phyloP scores from a whole-genome alignment of 1,140 invertebrate species.

The Oncopeltus fasciatus region DNA sequence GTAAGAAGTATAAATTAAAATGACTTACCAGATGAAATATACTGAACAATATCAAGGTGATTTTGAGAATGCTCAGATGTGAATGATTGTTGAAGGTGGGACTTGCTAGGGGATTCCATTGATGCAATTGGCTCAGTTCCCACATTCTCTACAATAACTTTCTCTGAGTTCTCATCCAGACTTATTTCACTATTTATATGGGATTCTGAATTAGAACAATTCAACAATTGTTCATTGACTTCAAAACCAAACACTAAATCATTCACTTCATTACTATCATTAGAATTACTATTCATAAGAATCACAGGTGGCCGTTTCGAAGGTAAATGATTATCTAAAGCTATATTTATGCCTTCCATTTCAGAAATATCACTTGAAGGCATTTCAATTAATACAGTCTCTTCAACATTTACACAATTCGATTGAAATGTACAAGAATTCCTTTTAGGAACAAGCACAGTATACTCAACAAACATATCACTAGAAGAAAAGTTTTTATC shows the following conservation, averaged over 20 bases:
- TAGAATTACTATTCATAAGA: conserved; percentile 16
- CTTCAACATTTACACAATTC: conserved; percentile 16
- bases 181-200: not conserved
- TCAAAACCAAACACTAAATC: conserved; percentile 24
- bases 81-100: not conserved
- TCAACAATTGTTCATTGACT: conserved; percentile 21
- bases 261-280: not conserved
- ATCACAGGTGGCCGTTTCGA: conserved; percentile 22
- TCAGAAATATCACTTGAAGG: not conserved
- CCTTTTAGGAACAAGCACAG: conserved; percentile 13
- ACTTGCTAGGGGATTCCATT: not conserved
- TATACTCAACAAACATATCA: conserved; percentile 21
- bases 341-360: not conserved
- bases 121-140: not conserved
- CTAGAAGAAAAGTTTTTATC: not conserved
- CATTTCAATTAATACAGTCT: conserved; percentile 21
- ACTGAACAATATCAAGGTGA: not conserved
- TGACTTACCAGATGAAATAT: not conserved
- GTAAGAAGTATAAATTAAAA: not conserved
- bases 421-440: conserved; percentile 9
- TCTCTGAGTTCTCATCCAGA: not conserved
- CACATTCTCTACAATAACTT: not conserved
- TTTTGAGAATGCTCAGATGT: too few species aligned
- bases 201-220: not conserved
- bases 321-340: not conserved